Conservation (phyloP, 2,113 vertebrate species). For the Oncorhynchus tshawytscha region DNA sequence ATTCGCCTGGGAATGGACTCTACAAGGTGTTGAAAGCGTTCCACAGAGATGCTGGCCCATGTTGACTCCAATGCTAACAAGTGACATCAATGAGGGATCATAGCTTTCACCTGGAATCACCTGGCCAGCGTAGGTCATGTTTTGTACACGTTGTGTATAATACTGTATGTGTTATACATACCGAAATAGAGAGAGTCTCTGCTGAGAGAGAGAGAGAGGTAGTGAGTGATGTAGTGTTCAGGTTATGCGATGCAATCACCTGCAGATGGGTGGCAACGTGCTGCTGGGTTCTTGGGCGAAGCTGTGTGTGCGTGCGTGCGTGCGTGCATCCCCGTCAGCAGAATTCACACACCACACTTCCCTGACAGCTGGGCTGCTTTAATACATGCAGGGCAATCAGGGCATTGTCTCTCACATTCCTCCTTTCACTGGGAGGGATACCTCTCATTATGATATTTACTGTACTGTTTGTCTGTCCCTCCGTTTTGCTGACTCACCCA, state of each 20-base stretch:
- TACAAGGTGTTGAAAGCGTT: too few species aligned
- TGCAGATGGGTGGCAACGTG: conserved; percentile 13
- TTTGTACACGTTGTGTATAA: not conserved
- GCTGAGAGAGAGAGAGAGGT: not conserved
- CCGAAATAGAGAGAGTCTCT: not conserved
- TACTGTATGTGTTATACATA: not conserved
- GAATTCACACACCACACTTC: not conserved
- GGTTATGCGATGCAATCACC: conserved; percentile 15
- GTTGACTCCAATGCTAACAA: too few species aligned
- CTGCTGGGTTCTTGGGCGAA: conserved; percentile 2
- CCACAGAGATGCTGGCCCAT: too few species aligned
- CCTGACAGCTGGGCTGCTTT: not conserved
- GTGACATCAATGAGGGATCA: too few species aligned
- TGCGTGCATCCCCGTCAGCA: not conserved
- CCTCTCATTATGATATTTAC: not conserved
- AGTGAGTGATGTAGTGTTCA: conserved; percentile 3
- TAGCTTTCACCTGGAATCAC: too few species aligned
- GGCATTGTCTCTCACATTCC: not conserved
- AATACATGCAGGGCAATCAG: not conserved
- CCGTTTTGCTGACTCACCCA: not conserved
- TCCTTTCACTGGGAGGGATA: not conserved
- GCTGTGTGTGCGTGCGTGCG: not conserved
- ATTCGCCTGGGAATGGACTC: too few species aligned
- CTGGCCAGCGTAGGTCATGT: not conserved
- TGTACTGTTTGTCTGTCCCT: not conserved